Conservation (phyloP, 2,888 invertebrate species). For the Caenorhabditis japonica region DNA sequence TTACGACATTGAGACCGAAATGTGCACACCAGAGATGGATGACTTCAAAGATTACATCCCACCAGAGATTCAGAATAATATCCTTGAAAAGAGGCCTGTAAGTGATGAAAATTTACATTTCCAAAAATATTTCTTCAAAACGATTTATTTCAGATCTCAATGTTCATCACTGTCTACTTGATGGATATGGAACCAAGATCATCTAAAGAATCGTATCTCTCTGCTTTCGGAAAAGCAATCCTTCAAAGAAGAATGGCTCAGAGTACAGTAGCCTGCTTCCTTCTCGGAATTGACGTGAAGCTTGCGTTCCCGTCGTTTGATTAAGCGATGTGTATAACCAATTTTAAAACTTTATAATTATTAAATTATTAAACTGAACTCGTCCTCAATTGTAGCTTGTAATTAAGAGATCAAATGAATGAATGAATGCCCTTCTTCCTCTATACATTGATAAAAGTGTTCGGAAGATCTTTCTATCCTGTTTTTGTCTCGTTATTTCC, state of each 20-base stretch:
- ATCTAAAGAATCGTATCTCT: slow-evolving; percentile 75
- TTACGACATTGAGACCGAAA: slow-evolving; percentile 77
- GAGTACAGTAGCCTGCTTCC: slow-evolving; percentile 76
- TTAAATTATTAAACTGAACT: slow-evolving; percentile 11
- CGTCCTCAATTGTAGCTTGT: slow-evolving; percentile 37
- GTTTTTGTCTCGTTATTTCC: not conserved
- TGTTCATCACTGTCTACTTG: slow-evolving; percentile 77
- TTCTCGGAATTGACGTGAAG: slow-evolving; percentile 76
- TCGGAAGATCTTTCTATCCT: not conserved
- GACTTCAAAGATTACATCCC: slow-evolving; percentile 77
- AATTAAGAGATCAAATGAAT: slow-evolving; percentile 17
- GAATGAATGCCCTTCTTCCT: too few relatives aligned
- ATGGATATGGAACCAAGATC: slow-evolving; percentile 76
- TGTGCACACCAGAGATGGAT: slow-evolving; percentile 77
- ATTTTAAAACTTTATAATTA: not conserved
- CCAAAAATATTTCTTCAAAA: too few relatives aligned
- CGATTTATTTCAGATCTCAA: slow-evolving; percentile 71
- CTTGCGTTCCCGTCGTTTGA: slow-evolving; percentile 64
- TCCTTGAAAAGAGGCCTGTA: slow-evolving; percentile 76
- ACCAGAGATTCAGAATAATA: slow-evolving; percentile 75
- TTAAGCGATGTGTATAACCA: slow-evolving; percentile 21
- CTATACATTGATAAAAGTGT: not conserved
- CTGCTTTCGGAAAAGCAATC: slow-evolving; percentile 76
- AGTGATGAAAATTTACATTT: too few relatives aligned
- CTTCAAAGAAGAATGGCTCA: slow-evolving; percentile 77